Base-by-base conservation (phyloP, 2,888 invertebrate species). In the Melinopterus prodromus region DNA sequence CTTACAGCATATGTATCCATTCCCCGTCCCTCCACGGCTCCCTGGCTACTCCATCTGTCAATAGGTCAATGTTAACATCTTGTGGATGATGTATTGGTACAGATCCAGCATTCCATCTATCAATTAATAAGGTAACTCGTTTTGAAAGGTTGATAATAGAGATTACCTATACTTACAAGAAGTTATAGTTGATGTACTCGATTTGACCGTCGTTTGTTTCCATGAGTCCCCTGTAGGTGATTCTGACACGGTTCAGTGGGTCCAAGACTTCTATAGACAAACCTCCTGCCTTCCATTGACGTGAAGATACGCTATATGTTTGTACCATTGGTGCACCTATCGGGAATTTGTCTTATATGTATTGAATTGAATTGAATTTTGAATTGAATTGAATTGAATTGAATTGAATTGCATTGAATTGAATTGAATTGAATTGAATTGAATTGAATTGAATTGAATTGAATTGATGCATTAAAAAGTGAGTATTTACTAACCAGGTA, bases 221-320 rank as follows among this genome's bases (percentile, higher is more conserved):
- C 74, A 95, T 87, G n/a, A 93, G 87, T 0, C 96, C 96, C 87
- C 94, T 95, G 87, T 91, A 96, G 38, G 92, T 88, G 16, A 96
- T 90, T 84, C 95, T 91, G 90, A 94, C 91, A 79, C 91, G 90
- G 80, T 88, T 88, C 85, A 92, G 91, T 0, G 93, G 91, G 84
- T 94, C 93, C 71, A 94, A 84, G 70, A 92, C 89, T 84, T 93
- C 92, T 37, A 96, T 90, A 83, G 91, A 91, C 70, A 96, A 87
- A 0, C 92, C 93, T 16, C 89, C 91, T 0, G 92, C 91, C 81
- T 90, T 90, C 93, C 93, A 94, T 81, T 90, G 88, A 4, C 87
- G 87, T 15, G 81, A 80, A 0, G 89, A 88, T 7, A 88, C 87
- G 83, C 90, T 89, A 75, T 78, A 88, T 80, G 89, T 84, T 38